phyloP scores from a whole-genome alignment of 2,113 vertebrate genomes.

The Illadopsis cleaveri region DNA sequence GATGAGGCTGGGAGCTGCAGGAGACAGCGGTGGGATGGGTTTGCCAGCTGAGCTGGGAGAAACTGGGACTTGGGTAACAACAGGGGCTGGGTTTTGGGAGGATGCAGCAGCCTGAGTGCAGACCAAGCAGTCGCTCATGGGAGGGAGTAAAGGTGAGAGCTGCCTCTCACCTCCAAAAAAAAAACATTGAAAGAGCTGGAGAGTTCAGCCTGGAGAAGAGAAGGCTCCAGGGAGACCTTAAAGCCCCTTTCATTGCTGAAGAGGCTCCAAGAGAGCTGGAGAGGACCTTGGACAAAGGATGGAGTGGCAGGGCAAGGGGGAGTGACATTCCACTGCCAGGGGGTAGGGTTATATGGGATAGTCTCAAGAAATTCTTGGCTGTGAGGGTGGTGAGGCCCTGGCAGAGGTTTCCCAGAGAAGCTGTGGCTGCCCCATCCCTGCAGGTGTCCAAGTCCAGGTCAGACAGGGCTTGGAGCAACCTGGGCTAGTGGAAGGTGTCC shows the following conservation, averaged over 20 bases:
- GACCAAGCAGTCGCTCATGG: not conserved
- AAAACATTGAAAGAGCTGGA: not conserved
- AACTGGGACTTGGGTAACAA: not conserved
- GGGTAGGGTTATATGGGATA: not conserved
- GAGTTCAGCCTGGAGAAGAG: not conserved
- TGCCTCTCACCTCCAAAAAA: not conserved
- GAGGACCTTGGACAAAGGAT: no score
- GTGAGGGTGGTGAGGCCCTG: not conserved
- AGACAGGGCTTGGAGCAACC: rapidly evolving
- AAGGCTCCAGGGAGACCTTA: not conserved
- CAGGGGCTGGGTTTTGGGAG: not conserved
- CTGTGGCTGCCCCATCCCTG: not conserved
- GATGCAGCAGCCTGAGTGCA: not conserved
- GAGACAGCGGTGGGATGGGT: not conserved
- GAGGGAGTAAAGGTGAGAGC: not conserved
- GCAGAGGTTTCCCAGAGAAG: not conserved
- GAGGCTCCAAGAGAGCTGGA: not conserved
- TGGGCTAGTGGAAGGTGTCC: not conserved
- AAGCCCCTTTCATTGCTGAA: not conserved
- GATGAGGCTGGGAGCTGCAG: not conserved
- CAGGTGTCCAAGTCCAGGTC: not conserved
- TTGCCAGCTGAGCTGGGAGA: not conserved
- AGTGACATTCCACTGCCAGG: not conserved
- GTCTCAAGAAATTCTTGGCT: not conserved
- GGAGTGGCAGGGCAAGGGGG: no score